These are phyloP conservation scores for Drosophila infuscata DNA, from an alignment of 2,888 invertebrate species.

Conservation along the genomic window DNA sequence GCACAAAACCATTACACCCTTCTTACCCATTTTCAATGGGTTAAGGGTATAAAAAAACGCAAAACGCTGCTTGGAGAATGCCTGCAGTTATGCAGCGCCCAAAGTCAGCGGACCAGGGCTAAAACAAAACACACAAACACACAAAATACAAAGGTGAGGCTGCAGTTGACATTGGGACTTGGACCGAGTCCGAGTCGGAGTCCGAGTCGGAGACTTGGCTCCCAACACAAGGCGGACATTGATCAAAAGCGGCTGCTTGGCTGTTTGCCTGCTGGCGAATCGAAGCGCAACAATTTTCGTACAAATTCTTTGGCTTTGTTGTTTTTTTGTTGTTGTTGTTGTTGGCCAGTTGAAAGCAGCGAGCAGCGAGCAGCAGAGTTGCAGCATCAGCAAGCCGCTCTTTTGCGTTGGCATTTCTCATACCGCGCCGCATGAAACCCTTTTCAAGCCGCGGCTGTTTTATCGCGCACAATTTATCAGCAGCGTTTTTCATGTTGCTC, in stretches of 20 bases:
- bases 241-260: conserved; percentile 67
- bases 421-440: conserved; percentile 66
- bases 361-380: conserved; percentile 37
- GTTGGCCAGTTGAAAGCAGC: conserved; percentile 52
- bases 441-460: conserved; percentile 68
- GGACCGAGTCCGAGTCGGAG: conserved; percentile 3
- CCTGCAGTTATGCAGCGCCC: conserved; percentile 68
- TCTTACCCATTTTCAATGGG: too few relatives aligned
- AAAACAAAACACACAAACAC: conserved; percentile 13
- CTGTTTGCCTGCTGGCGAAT: conserved; percentile 58
- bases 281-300: conserved; percentile 80
- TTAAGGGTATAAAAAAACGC: conserved; percentile 23
- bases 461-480: conserved; percentile 81
- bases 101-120: conserved; percentile 13
- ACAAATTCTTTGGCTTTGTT: conserved; percentile 75
- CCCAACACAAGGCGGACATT: conserved; percentile 57
- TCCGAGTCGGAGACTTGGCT: conserved; percentile 5
- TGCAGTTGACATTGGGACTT: conserved; percentile 73
- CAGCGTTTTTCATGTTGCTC: conserved; percentile 76
- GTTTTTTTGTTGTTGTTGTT: conserved; percentile 29
- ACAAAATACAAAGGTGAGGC: conserved; percentile 61
- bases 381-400: conserved; percentile 34
- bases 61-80: conserved; percentile 61
- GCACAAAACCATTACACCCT: too few relatives aligned
- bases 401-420: conserved; percentile 63